Evolutionary conservation across 2,113 vertebrate species (phyloP).

Genomic region (Urocynchramus pylzowi): DNA sequence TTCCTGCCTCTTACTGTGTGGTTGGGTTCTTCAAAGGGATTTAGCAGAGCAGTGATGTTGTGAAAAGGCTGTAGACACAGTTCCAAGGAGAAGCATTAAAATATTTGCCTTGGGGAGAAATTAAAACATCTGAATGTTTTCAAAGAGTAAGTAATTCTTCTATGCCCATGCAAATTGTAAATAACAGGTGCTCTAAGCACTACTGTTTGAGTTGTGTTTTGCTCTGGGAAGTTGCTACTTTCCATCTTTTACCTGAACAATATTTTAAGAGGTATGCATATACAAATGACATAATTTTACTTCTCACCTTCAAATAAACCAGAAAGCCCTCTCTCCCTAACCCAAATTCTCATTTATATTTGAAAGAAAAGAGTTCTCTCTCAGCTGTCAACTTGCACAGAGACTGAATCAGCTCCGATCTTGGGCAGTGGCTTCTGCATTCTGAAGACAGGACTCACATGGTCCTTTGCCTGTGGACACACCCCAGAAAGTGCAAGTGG

Average conservation of each 20-base stretch:
- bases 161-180: not conserved
- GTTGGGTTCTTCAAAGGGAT: not conserved
- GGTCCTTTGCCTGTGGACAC: accelerated
- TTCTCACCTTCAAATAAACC: not conserved
- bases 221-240: not conserved
- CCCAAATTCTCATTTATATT: accelerated
- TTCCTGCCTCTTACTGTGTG: not conserved
- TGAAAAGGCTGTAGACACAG: not conserved
- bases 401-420: not conserved
- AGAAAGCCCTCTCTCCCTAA: not conserved
- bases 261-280: not conserved
- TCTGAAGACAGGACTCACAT: not conserved
- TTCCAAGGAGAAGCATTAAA: not conserved
- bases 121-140: not conserved
- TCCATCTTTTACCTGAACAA: not conserved
- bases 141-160: not conserved
- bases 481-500: not conserved
- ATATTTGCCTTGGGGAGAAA: not conserved
- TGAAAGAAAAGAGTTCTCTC: not conserved
- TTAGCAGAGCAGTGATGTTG: not conserved
- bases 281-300: not conserved
- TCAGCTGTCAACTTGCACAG: not conserved
- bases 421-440: not conserved
- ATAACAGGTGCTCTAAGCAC: accelerated
- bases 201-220: not conserved